These are phyloP conservation scores for Brachionus paranguensis DNA, from an alignment of 1,140 invertebrate species.

Conservation along the genomic window DNA sequence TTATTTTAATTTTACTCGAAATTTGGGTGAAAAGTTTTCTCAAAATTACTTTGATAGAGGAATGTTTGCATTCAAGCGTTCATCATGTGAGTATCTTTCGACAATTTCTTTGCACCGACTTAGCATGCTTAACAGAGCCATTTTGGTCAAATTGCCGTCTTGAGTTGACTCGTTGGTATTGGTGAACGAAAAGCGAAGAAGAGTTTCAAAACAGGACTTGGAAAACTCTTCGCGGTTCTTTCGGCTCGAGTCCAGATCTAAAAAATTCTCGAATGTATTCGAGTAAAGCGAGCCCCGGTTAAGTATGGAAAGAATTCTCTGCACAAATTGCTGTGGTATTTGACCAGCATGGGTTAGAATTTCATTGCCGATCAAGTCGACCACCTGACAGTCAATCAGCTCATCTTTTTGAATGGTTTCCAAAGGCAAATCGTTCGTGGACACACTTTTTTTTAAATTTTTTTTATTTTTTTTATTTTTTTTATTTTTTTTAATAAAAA, in stretches of 20 bases:
- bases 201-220: slow-evolving; percentile 87
- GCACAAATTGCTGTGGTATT: slow-evolving; percentile 77
- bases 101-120: slow-evolving; percentile 82
- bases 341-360: slow-evolving; percentile 72
- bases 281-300: slow-evolving; percentile 89
- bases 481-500: not conserved
- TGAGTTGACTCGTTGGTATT: slow-evolving; percentile 44
- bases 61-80: slow-evolving; percentile 78
- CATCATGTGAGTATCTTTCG: slow-evolving; percentile 76
- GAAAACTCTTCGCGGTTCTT: slow-evolving; percentile 87
- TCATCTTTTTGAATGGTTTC: slow-evolving; percentile 78
- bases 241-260: slow-evolving; percentile 73
- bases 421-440: slow-evolving; percentile 64
- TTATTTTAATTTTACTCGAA: slow-evolving; percentile 43
- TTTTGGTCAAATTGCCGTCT: slow-evolving; percentile 64
- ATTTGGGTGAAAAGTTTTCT: not conserved
- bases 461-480: not conserved
- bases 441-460: slow-evolving; percentile 52
- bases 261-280: slow-evolving; percentile 61
- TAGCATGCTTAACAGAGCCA: slow-evolving; percentile 81
- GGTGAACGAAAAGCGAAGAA: slow-evolving; percentile 79
- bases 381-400: slow-evolving; percentile 70
- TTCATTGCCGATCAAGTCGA: slow-evolving; percentile 75
- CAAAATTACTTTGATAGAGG: slow-evolving; percentile 72
- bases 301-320: slow-evolving; percentile 77